These are phyloP conservation scores for Cuniculus paca DNA, from an alignment of 2,797 vertebrate species.

Conservation along the genomic window DNA sequence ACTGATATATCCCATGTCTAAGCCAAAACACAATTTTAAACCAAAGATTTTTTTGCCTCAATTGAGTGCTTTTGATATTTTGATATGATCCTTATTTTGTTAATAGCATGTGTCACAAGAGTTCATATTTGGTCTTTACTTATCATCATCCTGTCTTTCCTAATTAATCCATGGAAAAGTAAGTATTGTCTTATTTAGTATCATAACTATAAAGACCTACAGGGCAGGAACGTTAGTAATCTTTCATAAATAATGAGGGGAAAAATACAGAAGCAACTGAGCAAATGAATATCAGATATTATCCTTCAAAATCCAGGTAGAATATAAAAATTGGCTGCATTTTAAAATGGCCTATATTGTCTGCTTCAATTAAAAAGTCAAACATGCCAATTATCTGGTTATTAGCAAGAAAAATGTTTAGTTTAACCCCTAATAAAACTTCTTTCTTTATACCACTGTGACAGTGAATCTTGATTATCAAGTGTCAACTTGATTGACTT, in stretches of 20 bases:
- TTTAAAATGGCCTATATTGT: background rate
- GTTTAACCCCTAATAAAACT: background rate
- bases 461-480: background rate
- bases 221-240: background rate
- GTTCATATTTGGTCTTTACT: background rate
- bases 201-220: background rate
- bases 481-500: background rate
- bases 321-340: background rate
- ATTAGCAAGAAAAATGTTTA: background rate
- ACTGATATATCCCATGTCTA: background rate
- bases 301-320: background rate
- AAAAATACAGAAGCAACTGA: constrained; percentile 27
- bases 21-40: background rate
- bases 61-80: background rate
- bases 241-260: background rate
- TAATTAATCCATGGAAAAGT: background rate
- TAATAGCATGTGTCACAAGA: background rate
- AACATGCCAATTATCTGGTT: background rate
- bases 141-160: background rate
- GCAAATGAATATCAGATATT: background rate
- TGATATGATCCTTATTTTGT: background rate
- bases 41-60: background rate
- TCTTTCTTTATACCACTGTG: background rate
- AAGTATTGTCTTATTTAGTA: background rate
- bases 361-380: background rate